Base-by-base conservation (phyloP, 2,113 vertebrate genomes). In the Pyxicephalus adspersus region DNA sequence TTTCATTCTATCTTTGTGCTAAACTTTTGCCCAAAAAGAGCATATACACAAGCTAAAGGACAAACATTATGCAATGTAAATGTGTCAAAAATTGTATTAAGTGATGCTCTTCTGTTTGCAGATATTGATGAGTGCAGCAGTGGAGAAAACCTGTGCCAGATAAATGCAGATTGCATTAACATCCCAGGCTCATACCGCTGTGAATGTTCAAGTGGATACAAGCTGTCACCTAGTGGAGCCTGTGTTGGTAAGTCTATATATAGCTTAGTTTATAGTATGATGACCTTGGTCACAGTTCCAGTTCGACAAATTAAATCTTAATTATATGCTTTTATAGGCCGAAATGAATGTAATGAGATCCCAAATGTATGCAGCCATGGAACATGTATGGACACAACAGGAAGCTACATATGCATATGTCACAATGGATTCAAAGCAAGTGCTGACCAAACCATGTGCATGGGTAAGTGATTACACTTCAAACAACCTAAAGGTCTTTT, bases 111-210 rank as follows among this genome's bases (percentile, higher is more conserved):
- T 78, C 11, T 26, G 5, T 78, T 57, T 51, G 0, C 86, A 98
- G 97, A 97, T 86, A 94, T 97, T 22, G 95, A 98, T 1, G 96
- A 98, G 87, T 98, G 97, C 83, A 96, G 94, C 87, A 91, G 91
- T 0, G 91, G 93, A 60, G 94, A 96, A 85, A 95, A 93, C 84
- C 92, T 96, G 71, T 98, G 97, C 91, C 95, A 94, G 70, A 94
- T 92, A 26, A 95, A 96, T 1, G 94, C 95, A 0, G 93, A 95
- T 86, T 98, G 96, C 52, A 90, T 96, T 90, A 98, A 98, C 88
- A 94, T 96, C 87, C 95, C 96, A 0, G 95, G 97, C 55, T 97
- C 96, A 84, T 98, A 95, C 90, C 92, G 92, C 87, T 98, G 96
- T 86, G 92, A 94, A 76, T 98, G 96, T 45, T 92, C 95, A 5